Evolutionary conservation across 2,797 vertebrate species (phyloP).

Genomic region (Gadopsis bispinosus): DNA sequence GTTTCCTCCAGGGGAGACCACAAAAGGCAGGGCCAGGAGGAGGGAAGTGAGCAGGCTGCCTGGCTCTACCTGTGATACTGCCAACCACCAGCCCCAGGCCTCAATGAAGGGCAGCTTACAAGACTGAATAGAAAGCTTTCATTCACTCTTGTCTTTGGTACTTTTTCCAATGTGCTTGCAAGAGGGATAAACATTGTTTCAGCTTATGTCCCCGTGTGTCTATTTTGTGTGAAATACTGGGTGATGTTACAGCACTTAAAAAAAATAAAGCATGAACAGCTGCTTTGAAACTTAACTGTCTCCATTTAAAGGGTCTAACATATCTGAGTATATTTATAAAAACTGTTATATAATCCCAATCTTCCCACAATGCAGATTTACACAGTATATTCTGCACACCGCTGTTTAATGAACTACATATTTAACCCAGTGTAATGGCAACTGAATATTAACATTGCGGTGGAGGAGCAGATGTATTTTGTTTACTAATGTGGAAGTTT

Average conservation of each 20-base stretch:
- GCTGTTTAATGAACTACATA: conserved; percentile 50
- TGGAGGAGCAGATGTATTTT: conserved; percentile 51
- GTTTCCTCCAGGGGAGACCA: conserved; percentile 72
- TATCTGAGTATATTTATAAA: conserved; percentile 59
- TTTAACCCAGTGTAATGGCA: conserved; percentile 61
- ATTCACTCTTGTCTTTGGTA: conserved; percentile 82
- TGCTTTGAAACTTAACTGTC: conserved; percentile 86
- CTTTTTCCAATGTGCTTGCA: conserved; percentile 79
- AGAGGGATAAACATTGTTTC: conserved; percentile 64
- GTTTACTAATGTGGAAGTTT: conserved; percentile 31
- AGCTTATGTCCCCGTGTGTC: conserved; percentile 60
- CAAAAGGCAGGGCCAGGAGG: conserved; percentile 54
- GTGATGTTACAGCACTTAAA: conserved; percentile 70
- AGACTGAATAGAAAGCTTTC: conserved; percentile 74
- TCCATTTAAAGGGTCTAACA: conserved; percentile 68
- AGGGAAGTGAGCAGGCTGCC: conserved; percentile 68
- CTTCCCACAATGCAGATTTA: conserved; percentile 63
- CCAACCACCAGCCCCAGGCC: conserved; percentile 63
- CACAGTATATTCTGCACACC: conserved; percentile 46
- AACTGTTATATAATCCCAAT: conserved; percentile 47
- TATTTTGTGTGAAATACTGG: conserved; percentile 63
- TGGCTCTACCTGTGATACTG: conserved; percentile 79
- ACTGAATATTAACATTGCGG: conserved; percentile 40
- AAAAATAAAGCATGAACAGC: conserved; percentile 74
- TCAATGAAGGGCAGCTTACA: conserved; percentile 57